phyloP scores from a whole-genome alignment of 2,888 invertebrate species.

The Caenorhabditis becei region DNA sequence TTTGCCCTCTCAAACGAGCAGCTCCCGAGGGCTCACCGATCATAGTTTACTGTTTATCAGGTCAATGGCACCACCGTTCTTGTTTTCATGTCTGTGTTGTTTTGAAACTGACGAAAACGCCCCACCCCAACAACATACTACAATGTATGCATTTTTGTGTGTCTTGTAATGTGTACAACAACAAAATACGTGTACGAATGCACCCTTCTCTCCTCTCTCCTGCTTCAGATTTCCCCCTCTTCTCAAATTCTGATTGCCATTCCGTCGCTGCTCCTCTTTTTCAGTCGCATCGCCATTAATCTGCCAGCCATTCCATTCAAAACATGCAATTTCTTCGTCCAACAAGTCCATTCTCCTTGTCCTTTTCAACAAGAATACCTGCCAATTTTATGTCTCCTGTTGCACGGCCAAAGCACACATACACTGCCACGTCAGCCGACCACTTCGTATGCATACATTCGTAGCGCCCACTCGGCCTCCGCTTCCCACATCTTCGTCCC shows the following conservation, averaged over 20 bases:
- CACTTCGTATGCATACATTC: conserved; percentile 29
- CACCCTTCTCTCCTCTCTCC: background rate
- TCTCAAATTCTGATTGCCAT: conserved; percentile 27
- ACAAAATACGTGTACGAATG: conserved; percentile 32
- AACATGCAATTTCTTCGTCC: conserved; percentile 25
- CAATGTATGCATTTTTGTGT: conserved; percentile 41
- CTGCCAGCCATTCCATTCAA: background rate
- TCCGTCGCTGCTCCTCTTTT: background rate
- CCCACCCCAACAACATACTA: conserved; percentile 31
- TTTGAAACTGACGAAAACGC: background rate
- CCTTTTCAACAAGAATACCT: conserved; percentile 20
- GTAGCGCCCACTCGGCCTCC: conserved; percentile 37
- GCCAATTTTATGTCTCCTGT: conserved; percentile 14
- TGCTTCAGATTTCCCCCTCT: conserved; percentile 37
- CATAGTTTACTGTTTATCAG: conserved; percentile 46
- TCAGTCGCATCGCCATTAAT: background rate
- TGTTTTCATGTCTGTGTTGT: conserved; percentile 13
- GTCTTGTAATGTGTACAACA: conserved; percentile 45
- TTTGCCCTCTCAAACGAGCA: conserved; percentile 42
- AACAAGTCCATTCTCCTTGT: background rate
- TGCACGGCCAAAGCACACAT: conserved; percentile 33
- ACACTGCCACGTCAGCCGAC: conserved; percentile 41
- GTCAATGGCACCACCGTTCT: conserved; percentile 24
- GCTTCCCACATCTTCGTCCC: conserved; percentile 20
- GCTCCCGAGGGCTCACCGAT: conserved; percentile 28